Percentiles rank a stretch among this genome's conserved stretches.
phyloP scores from a whole-genome alignment of 2,113 vertebrate species.

The Ornithorhynchus anatinus region DNA sequence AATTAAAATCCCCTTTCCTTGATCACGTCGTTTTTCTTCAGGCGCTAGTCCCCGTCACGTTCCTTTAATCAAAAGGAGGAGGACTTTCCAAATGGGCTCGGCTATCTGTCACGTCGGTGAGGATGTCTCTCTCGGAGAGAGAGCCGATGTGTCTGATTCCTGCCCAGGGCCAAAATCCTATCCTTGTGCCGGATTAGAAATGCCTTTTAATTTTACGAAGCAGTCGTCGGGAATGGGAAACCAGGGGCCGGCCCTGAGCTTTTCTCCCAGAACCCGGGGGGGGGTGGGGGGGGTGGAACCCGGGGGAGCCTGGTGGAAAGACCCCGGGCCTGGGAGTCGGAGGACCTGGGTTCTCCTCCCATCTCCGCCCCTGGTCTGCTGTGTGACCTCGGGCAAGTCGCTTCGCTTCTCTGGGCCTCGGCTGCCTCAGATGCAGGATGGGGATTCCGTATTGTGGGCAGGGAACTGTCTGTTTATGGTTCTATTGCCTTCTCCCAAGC shows the following conservation, averaged over 20 bases:
- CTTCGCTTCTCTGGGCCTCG: no score
- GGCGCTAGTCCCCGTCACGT: conserved; percentile 16
- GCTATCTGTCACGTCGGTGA: conserved; percentile 43
- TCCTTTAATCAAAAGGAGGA: conserved; percentile 50
- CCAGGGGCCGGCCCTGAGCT: background rate
- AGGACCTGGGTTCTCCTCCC: no score
- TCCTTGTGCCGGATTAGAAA: conserved; percentile 54
- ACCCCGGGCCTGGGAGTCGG: no score
- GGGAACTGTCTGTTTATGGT: no score
- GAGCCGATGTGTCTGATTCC: conserved; percentile 44
- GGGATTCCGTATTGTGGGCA: no score
- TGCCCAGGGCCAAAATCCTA: conserved; percentile 51
- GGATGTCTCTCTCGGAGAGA: conserved; percentile 41
- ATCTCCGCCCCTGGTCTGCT: no score
- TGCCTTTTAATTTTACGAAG: conserved; percentile 47
- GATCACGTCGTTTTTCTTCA: conserved; percentile 8
- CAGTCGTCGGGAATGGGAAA: background rate
- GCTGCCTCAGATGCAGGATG: no score
- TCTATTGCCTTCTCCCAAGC: no score
- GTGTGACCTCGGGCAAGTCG: no score
- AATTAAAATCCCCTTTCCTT: background rate
- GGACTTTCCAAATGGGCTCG: conserved; percentile 35
- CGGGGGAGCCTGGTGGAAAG: no score
- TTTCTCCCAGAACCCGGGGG: conserved; percentile 13
- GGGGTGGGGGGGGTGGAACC: background rate